Evolutionary conservation across 2,113 vertebrate species (phyloP), one percentile per base, ranked within the genome.

Genomic region (Oplegnathus fasciatus): DNA sequence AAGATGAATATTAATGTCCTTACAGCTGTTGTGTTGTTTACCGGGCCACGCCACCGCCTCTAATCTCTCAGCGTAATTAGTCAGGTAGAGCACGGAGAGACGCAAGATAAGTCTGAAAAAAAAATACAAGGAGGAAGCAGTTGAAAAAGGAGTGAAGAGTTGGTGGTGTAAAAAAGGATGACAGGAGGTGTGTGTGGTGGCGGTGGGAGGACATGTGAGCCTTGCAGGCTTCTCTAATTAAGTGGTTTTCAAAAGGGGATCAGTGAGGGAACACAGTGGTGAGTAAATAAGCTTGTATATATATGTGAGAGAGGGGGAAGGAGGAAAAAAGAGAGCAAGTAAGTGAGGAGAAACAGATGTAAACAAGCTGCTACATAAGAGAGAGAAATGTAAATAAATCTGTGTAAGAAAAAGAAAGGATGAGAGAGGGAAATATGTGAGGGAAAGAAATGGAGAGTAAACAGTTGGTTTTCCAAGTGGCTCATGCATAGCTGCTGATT

Each of bases 21-120:
- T 93, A 86, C 81, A 91, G 80, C 87, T 88, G 83, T 84, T 91
- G 82, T 75, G 75, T 83, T 93, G 91, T 94, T 93, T 91, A 88
- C 85, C 10, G 13, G 81, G 60, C 61, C 24, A 68, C 30, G 57
- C 77, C 82, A 75, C 72, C 52, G 30, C 83, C 80, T 88, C 91
- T 93, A 80, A 91, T 93, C 85, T 83, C 77, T n/a, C 40, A 0
- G 57, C 83, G 78, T 91, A 92, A 91, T 90, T 92, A 91, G 77
- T 83, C 44, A 84, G 81, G 80, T 86, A 78, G 74, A 77, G 81
- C 76, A 73, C 7, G 0, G 65, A 74, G 75, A 86, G 57, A 75
- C 79, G 37, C 26, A 3, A 42, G 66, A 79, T 70, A 79, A 57
- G 66, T 80, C 48, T 77, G 52, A 37, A 26, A 75, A 67, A 68